A percentile compares a stretch with the other conserved stretches of the same genome.
These are phyloP conservation scores for Gymnobelideus leadbeateri DNA, from an alignment of 2,113 vertebrate species.

Conservation along the genomic window DNA sequence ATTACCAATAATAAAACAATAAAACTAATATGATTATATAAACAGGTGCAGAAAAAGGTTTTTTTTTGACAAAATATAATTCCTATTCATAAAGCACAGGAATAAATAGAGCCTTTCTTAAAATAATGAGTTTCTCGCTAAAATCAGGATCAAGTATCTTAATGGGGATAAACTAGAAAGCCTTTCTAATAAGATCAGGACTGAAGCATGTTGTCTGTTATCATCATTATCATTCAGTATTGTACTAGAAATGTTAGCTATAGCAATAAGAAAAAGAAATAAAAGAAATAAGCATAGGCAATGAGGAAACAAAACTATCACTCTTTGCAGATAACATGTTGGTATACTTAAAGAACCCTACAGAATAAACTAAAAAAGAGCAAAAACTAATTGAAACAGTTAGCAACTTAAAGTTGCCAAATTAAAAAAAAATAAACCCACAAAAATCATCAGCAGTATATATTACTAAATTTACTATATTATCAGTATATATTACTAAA, in stretches of 20 bases:
- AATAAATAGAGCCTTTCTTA: not conserved
- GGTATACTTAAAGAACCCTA: not conserved
- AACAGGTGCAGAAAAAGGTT: not conserved
- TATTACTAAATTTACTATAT: not conserved
- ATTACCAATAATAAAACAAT: not conserved
- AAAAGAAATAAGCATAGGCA: not conserved
- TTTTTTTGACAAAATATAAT: not conserved
- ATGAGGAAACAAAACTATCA: not conserved
- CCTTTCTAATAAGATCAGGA: not conserved
- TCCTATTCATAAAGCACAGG: not conserved
- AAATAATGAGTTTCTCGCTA: not conserved
- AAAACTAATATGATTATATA: not conserved
- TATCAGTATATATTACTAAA: no score
- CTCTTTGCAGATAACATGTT: not conserved
- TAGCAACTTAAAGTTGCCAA: not conserved
- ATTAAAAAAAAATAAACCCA: not conserved
- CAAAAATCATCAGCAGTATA: not conserved
- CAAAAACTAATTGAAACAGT: not conserved
- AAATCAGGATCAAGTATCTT: not conserved
- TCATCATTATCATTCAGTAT: not conserved
- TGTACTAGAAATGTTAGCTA: not conserved
- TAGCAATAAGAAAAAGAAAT: not conserved
- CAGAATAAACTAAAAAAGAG: not conserved
- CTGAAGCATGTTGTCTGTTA: not conserved
- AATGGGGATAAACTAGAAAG: not conserved